A percentile compares a stretch with the other conserved stretches of the same genome.
phyloP scores from a whole-genome alignment of 2,113 vertebrate species.

The Dendropsophus ebraccatus region DNA sequence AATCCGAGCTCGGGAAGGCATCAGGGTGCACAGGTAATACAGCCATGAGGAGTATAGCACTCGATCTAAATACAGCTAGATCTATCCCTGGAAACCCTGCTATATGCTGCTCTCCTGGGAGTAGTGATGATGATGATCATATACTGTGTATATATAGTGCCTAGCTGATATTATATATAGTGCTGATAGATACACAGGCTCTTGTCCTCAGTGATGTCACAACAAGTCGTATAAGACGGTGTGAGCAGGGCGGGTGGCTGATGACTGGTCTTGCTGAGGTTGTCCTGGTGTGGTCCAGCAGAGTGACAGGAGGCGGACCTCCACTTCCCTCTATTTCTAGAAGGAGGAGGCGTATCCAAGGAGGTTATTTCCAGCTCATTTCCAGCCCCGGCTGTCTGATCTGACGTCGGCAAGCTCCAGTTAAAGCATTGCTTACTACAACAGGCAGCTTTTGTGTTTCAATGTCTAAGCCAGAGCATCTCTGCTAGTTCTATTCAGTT shows the following conservation, averaged over 20 bases:
- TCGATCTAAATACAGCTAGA: neutral
- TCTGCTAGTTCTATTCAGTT: conserved; percentile 44
- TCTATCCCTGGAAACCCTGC: neutral
- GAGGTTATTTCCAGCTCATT: conserved; percentile 60
- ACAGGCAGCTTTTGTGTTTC: conserved; percentile 62
- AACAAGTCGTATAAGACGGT: neutral
- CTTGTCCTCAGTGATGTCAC: neutral
- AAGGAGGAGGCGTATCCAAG: conserved; percentile 61
- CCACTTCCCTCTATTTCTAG: conserved; percentile 55
- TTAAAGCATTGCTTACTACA: conserved; percentile 64
- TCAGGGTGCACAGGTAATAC: too few species aligned
- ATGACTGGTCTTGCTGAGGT: neutral
- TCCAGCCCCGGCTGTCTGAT: conserved; percentile 61
- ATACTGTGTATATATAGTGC: too few species aligned
- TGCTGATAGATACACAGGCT: neutral
- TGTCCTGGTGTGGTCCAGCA: conserved; percentile 46
- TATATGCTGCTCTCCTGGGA: neutral
- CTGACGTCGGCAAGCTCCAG: conserved; percentile 65
- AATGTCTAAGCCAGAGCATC: conserved; percentile 64
- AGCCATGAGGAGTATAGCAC: too few species aligned
- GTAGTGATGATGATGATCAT: too few species aligned
- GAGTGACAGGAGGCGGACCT: conserved; percentile 26
- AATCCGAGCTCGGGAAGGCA: neutral
- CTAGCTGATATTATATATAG: neutral
- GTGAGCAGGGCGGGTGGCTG: neutral